Conservation (phyloP, 1,140 invertebrate species). For the Drosophila athabasca region DNA sequence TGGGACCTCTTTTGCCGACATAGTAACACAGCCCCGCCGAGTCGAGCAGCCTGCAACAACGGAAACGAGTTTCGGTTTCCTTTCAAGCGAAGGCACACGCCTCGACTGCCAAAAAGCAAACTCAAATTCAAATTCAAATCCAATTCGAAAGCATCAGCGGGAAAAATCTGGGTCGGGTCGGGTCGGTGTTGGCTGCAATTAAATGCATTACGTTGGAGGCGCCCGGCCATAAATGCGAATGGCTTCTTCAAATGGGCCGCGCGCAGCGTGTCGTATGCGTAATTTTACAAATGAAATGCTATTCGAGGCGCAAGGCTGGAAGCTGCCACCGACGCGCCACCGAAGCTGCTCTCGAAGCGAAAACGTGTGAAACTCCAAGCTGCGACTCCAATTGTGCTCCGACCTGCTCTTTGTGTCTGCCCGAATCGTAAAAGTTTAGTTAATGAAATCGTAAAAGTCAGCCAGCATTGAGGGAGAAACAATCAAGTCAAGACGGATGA, state of each 20-base stretch:
- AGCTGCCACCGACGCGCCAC: not conserved
- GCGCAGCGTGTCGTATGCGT: slow-evolving; percentile 61
- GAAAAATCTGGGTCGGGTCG: slow-evolving; percentile 50
- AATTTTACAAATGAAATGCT: slow-evolving; percentile 59
- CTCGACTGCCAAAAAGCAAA: not conserved
- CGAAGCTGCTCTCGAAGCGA: slow-evolving; percentile 1
- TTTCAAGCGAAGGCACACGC: slow-evolving; percentile 1
- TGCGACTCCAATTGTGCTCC: slow-evolving; percentile 27
- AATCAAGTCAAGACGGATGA: not conserved
- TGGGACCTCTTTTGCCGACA: slow-evolving; percentile 20
- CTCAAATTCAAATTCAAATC: slow-evolving; percentile 17
- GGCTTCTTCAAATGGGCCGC: slow-evolving; percentile 29
- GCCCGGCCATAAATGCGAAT: slow-evolving; percentile 35
- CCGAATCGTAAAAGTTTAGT: slow-evolving; percentile 61
- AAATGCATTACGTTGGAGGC: slow-evolving; percentile 43
- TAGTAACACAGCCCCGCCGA: slow-evolving; percentile 20
- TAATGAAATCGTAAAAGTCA: slow-evolving; percentile 62
- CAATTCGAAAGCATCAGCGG: not conserved
- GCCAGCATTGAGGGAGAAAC: slow-evolving; percentile 18
- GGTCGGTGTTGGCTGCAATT: slow-evolving; percentile 29
- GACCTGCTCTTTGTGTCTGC: slow-evolving; percentile 31
- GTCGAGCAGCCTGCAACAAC: slow-evolving; percentile 7
- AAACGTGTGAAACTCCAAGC: slow-evolving; percentile 40
- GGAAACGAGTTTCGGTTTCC: slow-evolving; percentile 40
- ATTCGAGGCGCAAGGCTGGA: slow-evolving; percentile 47